Evolutionary conservation across 2,113 vertebrate species (phyloP).

Genomic region (Glaucomys volans): DNA sequence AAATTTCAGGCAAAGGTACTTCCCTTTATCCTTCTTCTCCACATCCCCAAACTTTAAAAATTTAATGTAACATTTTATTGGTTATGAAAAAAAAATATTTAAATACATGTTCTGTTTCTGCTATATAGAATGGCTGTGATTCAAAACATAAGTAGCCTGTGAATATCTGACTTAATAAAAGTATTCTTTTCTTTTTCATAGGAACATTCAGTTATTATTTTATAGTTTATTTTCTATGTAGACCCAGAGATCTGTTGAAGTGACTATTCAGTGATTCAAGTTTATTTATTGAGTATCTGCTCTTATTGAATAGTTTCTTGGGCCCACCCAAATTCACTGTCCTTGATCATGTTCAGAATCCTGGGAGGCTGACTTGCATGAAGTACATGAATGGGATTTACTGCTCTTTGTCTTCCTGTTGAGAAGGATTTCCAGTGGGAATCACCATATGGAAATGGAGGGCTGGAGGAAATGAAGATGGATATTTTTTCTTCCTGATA

Average conservation of each 20-base stretch:
- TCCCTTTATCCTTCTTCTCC: neutral
- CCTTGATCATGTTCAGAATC: neutral
- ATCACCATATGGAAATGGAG: neutral
- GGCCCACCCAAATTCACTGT: neutral
- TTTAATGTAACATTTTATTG: slow-evolving; percentile 52
- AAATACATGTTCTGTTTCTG: neutral
- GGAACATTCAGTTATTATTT: neutral
- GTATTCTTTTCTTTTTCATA: neutral
- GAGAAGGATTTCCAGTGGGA: neutral
- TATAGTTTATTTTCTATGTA: neutral
- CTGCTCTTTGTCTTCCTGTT: neutral
- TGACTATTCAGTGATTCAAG: neutral
- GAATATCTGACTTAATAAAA: neutral
- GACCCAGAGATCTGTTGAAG: neutral
- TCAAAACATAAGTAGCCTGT: neutral
- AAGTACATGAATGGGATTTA: neutral
- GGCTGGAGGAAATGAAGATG: neutral
- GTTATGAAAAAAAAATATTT: neutral
- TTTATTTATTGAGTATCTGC: neutral
- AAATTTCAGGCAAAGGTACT: neutral
- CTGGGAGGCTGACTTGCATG: neutral
- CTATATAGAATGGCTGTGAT: neutral
- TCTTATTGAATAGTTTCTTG: slow-evolving; percentile 15
- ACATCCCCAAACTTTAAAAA: neutral
- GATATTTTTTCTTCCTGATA: neutral